Conservation (phyloP, 92 coral and sea anemone genomes). For the Umimayanthus kanabou region DNA sequence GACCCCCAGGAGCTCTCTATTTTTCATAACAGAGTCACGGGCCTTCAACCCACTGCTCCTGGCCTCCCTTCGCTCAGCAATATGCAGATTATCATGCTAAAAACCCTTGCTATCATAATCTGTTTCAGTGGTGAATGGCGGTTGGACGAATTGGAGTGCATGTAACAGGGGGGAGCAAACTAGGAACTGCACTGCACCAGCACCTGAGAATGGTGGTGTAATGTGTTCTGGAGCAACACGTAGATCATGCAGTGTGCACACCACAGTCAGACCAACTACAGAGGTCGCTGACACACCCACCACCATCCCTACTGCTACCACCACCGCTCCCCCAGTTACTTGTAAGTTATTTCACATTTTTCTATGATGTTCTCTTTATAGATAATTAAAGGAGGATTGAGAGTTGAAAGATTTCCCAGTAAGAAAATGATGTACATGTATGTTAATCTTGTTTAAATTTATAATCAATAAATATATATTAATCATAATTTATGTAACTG, state of each 20-base stretch:
- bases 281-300: neutral
- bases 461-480: no score
- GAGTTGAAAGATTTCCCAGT: neutral
- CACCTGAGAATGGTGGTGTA: constrained; percentile 73
- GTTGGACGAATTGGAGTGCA: constrained; percentile 76
- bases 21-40: no score
- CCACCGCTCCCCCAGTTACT: constrained; percentile 21
- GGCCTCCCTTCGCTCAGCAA: no score
- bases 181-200: constrained; percentile 65
- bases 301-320: neutral
- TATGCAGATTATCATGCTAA: no score
- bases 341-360: constrained; percentile 34
- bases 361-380: neutral
- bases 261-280: constrained; percentile 3
- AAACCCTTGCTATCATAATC: neutral
- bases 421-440: no score
- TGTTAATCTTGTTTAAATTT: no score
- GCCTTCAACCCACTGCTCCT: no score
- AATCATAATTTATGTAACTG: no score
- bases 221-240: constrained; percentile 52
- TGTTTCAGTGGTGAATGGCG: constrained; percentile 68
- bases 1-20: no score
- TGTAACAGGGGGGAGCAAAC: constrained; percentile 64
- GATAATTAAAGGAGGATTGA: neutral
- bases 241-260: constrained; percentile 41